Evolutionary conservation across 1,140 invertebrate species (phyloP).

Genomic region (Chlorops oryzae): DNA sequence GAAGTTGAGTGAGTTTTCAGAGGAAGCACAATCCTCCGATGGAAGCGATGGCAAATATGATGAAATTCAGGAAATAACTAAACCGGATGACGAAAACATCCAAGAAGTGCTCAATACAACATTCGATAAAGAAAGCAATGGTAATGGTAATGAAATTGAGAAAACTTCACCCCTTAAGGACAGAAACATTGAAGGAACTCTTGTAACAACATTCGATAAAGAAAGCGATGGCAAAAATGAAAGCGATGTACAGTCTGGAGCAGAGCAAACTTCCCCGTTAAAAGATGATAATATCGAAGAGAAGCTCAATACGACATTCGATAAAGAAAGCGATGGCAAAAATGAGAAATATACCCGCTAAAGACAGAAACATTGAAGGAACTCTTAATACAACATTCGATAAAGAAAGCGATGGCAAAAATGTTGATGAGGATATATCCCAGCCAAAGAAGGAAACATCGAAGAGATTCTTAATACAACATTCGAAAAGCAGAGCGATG

Average conservation of each 20-base stretch:
- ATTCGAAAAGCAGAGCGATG: neutral
- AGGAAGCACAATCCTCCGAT: constrained; percentile 25
- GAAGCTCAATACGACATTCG: constrained; percentile 23
- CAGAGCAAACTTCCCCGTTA: too few species aligned
- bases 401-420: constrained; percentile 2
- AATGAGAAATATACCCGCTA: too few species aligned
- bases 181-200: neutral
- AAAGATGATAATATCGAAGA: neutral
- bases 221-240: neutral
- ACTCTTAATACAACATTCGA: neutral
- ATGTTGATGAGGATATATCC: too few species aligned
- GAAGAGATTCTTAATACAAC: neutral
- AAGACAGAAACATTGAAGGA: too few species aligned
- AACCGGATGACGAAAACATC: too few species aligned
- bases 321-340: constrained; percentile 12
- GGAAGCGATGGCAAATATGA: neutral
- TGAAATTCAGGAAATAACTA: too few species aligned
- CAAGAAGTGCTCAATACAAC: constrained; percentile 18
- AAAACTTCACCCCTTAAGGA: too few species aligned
- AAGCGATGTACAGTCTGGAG: too few species aligned
- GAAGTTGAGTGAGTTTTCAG: neutral
- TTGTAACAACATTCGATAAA: constrained; percentile 25
- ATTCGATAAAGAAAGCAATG: constrained; percentile 19
- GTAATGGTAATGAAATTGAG: too few species aligned
- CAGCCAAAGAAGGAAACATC: neutral